Conservation (phyloP, 2,888 invertebrate species). For the Stenotaenia linearis region DNA sequence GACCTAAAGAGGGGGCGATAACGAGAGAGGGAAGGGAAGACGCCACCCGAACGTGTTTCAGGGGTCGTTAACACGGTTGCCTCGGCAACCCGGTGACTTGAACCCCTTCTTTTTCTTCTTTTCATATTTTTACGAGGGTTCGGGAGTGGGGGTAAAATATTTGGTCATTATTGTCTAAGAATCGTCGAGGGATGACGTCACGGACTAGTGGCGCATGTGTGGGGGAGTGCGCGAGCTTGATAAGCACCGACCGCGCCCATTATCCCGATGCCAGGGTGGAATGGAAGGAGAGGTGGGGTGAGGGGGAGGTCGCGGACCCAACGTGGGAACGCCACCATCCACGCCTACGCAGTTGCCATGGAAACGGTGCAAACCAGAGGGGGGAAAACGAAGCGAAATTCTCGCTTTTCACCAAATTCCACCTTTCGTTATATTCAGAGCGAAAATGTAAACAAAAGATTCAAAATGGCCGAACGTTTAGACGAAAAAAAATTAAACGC, state of each 20-base stretch:
- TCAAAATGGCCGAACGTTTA: too few relatives aligned
- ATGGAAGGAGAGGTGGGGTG: background rate
- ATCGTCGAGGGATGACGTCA: conserved; percentile 21
- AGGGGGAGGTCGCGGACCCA: conserved; percentile 19
- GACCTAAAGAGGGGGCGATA: background rate
- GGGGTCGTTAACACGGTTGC: background rate
- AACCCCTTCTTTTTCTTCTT: background rate
- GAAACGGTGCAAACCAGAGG: conserved; percentile 20
- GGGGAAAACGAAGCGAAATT: background rate
- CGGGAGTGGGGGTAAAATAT: background rate
- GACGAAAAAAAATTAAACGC: too few relatives aligned
- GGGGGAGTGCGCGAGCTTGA: conserved; percentile 19
- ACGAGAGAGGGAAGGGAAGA: background rate
- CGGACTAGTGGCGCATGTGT: conserved; percentile 12
- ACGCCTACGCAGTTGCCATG: conserved; percentile 13
- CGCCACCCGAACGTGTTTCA: background rate
- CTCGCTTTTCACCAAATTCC: background rate
- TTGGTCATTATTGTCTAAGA: background rate
- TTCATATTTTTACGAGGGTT: background rate
- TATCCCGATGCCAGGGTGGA: conserved; percentile 12
- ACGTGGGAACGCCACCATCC: conserved; percentile 26
- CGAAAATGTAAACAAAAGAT: too few relatives aligned
- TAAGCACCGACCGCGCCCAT: conserved; percentile 26
- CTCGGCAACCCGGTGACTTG: background rate
- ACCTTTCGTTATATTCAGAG: too few relatives aligned